A percentile compares a stretch with the other conserved stretches of the same genome.
These are phyloP conservation scores for Xiphorhynchus erythropygius DNA, from an alignment of 2,797 vertebrate species.

Conservation along the genomic window DNA sequence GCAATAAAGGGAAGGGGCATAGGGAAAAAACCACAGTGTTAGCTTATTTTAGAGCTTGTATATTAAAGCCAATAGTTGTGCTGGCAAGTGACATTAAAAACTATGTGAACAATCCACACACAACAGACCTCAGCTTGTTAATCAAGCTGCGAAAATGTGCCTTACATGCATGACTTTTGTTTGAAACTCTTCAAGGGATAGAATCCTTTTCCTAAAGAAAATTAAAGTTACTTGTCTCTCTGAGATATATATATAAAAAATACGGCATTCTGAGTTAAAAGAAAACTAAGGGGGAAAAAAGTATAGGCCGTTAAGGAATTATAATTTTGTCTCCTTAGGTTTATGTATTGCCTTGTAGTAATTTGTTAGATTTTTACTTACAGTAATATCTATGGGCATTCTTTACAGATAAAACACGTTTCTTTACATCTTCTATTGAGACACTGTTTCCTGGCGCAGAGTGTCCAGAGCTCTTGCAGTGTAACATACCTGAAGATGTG, in stretches of 20 bases:
- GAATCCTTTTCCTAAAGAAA: neutral
- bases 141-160: neutral
- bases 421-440: neutral
- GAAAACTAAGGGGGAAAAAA: neutral
- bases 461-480: neutral
- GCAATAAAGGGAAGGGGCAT: neutral
- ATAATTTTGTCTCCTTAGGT: neutral
- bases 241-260: neutral
- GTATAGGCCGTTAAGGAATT: neutral
- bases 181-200: neutral
- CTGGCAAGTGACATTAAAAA: neutral
- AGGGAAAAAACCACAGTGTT: neutral
- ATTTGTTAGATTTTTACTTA: neutral
- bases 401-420: neutral
- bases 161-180: neutral
- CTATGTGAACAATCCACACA: neutral
- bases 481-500: neutral
- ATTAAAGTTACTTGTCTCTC: neutral
- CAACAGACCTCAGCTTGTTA: neutral
- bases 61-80: neutral
- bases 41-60: slow-evolving; percentile 1
- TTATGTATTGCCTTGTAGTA: neutral
- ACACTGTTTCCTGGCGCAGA: neutral
- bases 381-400: neutral
- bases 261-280: neutral